Base-by-base conservation (phyloP, 2,113 vertebrate species). In the Mola mola region DNA sequence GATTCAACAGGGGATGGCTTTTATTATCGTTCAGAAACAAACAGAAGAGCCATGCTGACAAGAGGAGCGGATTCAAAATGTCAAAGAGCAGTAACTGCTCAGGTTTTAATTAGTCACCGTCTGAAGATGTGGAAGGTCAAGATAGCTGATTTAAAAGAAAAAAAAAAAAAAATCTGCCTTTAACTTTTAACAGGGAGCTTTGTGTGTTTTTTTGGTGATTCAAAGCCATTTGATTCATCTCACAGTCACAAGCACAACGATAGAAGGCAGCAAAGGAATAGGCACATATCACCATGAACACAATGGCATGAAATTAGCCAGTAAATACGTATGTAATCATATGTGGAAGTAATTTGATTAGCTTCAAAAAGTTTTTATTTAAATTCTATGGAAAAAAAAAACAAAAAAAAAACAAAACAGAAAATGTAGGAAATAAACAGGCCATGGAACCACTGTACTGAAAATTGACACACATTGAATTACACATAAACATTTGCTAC, bases 291-390 rank as follows among this genome's bases (percentile, higher is more conserved):
- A n/a, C n/a, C n/a, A n/a, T n/a, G n/a, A n/a, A n/a, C n/a, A n/a
- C n/a, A n/a, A n/a, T n/a, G n/a, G n/a, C n/a, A n/a, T n/a, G n/a
- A n/a, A n/a, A n/a, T n/a, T n/a, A n/a, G n/a, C n/a, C n/a, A n/a
- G n/a, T n/a, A n/a, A n/a, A n/a, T n/a, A n/a, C n/a, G n/a, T n/a
- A n/a, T n/a, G n/a, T n/a, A n/a, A n/a, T n/a, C n/a, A n/a, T n/a
- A n/a, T n/a, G n/a, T 40, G 37, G 16, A n/a, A n/a, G 16, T 4
- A 36, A 43, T 1, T 2, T 8, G 28, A 37, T 20, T 43, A 12
- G 15, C 6, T 65, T 72, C 6, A 34, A n/a, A 55, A 72, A 3
- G 0, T 37, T n/a, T 84, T 85, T 84, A 79, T 85, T 84, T 50
- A 49, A 28, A 66, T 40, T 29, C 24, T 24, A 34, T 33, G n/a